Conservation (phyloP, 2,797 vertebrate genomes). For the Pagetopsis macropterus region DNA sequence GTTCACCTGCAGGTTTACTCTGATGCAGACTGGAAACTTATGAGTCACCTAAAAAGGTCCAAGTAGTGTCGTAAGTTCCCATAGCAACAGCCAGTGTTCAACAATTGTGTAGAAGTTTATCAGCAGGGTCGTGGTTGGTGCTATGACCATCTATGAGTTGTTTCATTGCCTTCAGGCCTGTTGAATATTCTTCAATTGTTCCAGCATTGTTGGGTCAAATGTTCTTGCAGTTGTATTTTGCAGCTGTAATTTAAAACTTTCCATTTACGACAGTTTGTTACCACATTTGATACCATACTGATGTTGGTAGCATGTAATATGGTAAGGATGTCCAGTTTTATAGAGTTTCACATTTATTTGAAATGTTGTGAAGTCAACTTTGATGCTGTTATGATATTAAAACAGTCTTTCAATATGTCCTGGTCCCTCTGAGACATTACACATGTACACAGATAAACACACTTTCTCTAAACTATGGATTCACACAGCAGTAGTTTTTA, state of each 20-base stretch:
- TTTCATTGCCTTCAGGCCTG: not conserved
- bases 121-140: not conserved
- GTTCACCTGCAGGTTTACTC: constrained; percentile 89
- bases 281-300: constrained; percentile 13
- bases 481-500: not conserved
- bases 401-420: constrained; percentile 33
- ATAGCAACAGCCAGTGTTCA: not conserved
- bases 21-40: constrained; percentile 90
- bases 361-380: constrained; percentile 28
- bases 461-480: not conserved
- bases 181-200: constrained; percentile 2
- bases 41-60: constrained; percentile 43
- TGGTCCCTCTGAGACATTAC: constrained; percentile 25
- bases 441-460: constrained; percentile 14
- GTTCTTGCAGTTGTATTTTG: constrained; percentile 4
- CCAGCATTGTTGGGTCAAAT: not conserved
- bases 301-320: not conserved
- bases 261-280: not conserved
- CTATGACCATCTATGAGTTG: not conserved
- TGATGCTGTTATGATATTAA: constrained; percentile 58
- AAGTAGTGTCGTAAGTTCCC: not conserved
- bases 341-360: constrained; percentile 50
- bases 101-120: not conserved
- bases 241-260: constrained; percentile 16
- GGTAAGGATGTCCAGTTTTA: constrained; percentile 13